A percentile compares a stretch with the other conserved stretches of the same genome.
Conservation (phyloP, 2,113 vertebrate genomes). For the Scalopus aquaticus region DNA sequence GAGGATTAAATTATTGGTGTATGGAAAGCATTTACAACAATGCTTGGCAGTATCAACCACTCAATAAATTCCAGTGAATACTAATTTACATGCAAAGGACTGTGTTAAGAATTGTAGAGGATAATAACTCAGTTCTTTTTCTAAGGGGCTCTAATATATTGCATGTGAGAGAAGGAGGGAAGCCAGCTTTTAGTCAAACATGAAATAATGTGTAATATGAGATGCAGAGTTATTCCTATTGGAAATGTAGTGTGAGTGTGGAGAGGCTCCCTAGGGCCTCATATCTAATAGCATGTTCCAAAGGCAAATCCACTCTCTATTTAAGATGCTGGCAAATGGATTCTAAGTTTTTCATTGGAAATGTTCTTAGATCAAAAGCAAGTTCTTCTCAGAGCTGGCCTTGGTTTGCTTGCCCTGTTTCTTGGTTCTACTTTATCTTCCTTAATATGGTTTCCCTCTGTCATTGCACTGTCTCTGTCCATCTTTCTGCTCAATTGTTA, state of each 20-base stretch:
- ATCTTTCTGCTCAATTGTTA: background rate
- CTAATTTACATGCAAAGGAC: conserved; percentile 1
- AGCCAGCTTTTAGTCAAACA: background rate
- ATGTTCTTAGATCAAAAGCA: background rate
- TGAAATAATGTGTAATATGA: background rate
- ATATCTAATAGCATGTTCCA: background rate
- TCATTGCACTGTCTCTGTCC: background rate
- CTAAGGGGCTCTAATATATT: background rate
- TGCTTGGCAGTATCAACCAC: background rate
- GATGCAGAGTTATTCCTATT: background rate
- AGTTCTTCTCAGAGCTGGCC: background rate
- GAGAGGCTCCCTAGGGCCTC: background rate
- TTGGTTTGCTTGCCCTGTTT: background rate
- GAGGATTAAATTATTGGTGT: background rate
- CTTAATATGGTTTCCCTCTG: background rate
- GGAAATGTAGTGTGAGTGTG: background rate
- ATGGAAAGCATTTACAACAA: background rate
- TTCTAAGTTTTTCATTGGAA: background rate
- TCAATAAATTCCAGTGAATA: background rate
- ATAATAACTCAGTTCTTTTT: background rate
- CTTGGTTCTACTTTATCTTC: background rate
- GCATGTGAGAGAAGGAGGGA: background rate
- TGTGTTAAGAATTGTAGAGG: background rate
- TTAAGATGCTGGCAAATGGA: background rate
- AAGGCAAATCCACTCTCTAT: background rate